Evolutionary conservation across 1,140 invertebrate genomes (phyloP), one percentile per base, ranked within the genome.

Genomic region (Drosophila miranda): DNA sequence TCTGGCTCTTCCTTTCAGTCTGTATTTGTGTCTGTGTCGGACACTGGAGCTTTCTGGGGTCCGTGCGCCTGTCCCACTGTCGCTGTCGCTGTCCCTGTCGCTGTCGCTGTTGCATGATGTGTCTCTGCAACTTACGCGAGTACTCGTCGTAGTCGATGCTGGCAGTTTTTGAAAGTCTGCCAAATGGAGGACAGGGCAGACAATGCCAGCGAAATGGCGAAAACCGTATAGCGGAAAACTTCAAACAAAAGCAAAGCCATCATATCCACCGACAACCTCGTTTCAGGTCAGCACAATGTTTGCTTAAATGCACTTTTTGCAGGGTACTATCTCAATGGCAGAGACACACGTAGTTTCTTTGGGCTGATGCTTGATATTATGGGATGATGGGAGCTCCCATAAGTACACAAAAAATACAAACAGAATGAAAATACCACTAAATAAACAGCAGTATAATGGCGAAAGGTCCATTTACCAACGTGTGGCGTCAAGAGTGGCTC

Each of bases 151-250:
- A 38, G 34, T 51, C 42, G 50, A 21, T 49, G 51, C 62, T 78
- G 74, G 57, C 73, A 76, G 21, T 81, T 82, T 72, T 80, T 84
- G 80, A 84, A 77, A 69, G 73, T 48, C 81, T 84, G 80, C 80
- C 80, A 84, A 84, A 69, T 69, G 71, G 34, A 38, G 8, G 34
- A 38, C 34, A 38, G 23, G 23, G 13, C 34, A 38, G 60, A 59
- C 79, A 58, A 61, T 61, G 45, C 57, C 48, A 54, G 48, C 11
- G 54, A 11, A 57, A n/a, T 38, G 52, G n/a, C 42, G 23, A 19
- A 16, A 38, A 13, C 34, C 34, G 34, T 48, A 45, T 51, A 26
- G 48, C 66, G 51, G 66, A 68, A 69, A 69, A 68, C 42, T 69
- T 67, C 51, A 46, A 34, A 45, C 52, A 45, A 26, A 9, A 30